These are phyloP conservation scores for Bucco capensis DNA, from an alignment of 2,113 vertebrate species.

Conservation along the genomic window DNA sequence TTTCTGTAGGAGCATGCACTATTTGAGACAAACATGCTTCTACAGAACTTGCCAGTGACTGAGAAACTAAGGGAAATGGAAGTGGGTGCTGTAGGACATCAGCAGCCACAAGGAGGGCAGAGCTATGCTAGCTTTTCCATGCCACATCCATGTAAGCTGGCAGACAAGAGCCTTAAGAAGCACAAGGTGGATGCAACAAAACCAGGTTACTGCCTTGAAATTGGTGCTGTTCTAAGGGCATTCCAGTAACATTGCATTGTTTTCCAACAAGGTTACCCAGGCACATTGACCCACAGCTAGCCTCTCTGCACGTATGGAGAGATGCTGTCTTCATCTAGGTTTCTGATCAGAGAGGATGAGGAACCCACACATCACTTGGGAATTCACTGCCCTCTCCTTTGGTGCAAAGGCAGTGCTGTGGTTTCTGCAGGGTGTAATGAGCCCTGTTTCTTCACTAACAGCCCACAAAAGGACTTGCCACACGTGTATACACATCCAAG, in stretches of 20 bases:
- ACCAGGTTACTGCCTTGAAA: constrained; percentile 53
- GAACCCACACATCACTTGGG: too few relatives aligned
- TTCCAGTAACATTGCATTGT: constrained; percentile 47
- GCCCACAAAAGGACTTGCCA: background rate
- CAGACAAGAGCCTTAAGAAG: background rate
- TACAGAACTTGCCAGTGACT: background rate
- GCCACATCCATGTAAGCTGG: constrained; percentile 20
- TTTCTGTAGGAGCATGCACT: background rate
- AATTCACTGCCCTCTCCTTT: background rate
- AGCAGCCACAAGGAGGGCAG: background rate
- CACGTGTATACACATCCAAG: background rate
- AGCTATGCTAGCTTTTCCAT: background rate
- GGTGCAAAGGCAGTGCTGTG: background rate
- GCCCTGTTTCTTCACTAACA: background rate
- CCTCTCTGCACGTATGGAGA: background rate
- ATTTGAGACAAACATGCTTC: background rate
- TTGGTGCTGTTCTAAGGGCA: background rate
- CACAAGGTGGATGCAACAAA: constrained; percentile 44
- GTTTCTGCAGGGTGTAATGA: background rate
- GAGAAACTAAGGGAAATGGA: background rate
- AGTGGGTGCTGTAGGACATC: background rate
- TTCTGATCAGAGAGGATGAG: background rate
- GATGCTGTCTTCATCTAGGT: background rate
- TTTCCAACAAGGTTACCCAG: constrained; percentile 58
- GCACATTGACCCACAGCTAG: background rate